Base-by-base conservation (phyloP, 2,797 vertebrate species). In the Ataeniobius toweri region DNA sequence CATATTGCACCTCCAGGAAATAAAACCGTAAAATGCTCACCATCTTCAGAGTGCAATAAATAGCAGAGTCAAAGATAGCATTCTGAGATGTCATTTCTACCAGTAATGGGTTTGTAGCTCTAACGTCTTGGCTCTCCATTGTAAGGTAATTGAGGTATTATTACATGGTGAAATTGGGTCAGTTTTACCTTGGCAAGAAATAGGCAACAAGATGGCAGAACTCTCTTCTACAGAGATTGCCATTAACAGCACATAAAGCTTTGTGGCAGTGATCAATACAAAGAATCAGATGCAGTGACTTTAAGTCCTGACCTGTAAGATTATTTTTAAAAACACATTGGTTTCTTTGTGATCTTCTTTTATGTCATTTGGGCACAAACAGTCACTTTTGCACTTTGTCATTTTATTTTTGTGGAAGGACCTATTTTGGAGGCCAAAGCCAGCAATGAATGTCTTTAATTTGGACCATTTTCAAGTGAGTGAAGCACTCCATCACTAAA, bases 131-230 rank as follows among this genome's bases (percentile, higher is more conserved):
- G 69, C 70, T 67, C 81, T 88, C 85, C 67, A 87, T 92, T 91
- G 84, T 89, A 85, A 87, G 83, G 83, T 92, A 92, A 93, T 89
- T 86, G 86, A 92, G 86, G 84, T 86, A 82, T 93, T 90, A 88
- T 92, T 90, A 85, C 85, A 76, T 84, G 82, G 85, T 87, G 88
- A 92, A 93, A 92, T 85, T 91, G 89, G 87, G 85, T 90, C 89
- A 83, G 83, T 86, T 92, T 89, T 84, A 88, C 80, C 73, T 74
- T 69, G 56, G 41, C 65, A 88, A 83, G 83, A 91, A 92, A 88
- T 71, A 75, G 76, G 75, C 82, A 89, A 91, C 87, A 88, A 68
- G 78, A 79, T 75, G 82, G 77, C 78, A 86, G n/a, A 75, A 59
- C 71, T 80, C 79, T 87, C 72, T 82, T 76, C 81, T 51, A 58